Conservation (phyloP, 2,888 invertebrate species). For the Neoaliturus tenellus region DNA sequence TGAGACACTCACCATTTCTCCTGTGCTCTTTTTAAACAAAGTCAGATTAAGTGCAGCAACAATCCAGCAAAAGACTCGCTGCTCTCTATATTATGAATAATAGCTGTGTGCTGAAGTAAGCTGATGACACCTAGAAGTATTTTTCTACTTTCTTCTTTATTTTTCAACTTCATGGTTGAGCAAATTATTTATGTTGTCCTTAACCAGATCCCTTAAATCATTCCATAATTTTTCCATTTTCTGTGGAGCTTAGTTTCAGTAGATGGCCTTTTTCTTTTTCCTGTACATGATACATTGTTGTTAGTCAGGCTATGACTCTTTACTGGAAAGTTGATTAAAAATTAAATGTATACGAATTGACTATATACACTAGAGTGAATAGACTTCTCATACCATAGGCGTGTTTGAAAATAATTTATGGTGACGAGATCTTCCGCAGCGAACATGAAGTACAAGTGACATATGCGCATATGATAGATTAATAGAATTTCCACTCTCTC, state of each 20-base stretch:
- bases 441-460: no score
- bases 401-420: no score
- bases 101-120: neutral
- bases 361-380: no score
- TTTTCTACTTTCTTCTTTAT: neutral
- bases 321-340: no score
- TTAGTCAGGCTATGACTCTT: no score
- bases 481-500: no score
- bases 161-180: neutral
- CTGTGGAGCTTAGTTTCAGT: neutral
- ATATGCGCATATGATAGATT: no score
- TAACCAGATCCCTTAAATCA: neutral
- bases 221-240: constrained; percentile 23
- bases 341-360: no score
- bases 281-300: neutral
- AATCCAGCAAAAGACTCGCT: constrained; percentile 16
- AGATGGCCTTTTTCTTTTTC: constrained; percentile 23
- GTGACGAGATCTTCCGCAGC: no score
- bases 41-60: neutral
- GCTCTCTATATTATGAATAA: neutral
- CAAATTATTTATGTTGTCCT: neutral
- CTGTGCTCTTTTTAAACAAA: neutral
- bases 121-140: neutral
- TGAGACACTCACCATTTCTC: neutral
- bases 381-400: no score